These are phyloP conservation scores for Bombus terrestris DNA, from an alignment of 1,140 invertebrate genomes.

Conservation along the genomic window DNA sequence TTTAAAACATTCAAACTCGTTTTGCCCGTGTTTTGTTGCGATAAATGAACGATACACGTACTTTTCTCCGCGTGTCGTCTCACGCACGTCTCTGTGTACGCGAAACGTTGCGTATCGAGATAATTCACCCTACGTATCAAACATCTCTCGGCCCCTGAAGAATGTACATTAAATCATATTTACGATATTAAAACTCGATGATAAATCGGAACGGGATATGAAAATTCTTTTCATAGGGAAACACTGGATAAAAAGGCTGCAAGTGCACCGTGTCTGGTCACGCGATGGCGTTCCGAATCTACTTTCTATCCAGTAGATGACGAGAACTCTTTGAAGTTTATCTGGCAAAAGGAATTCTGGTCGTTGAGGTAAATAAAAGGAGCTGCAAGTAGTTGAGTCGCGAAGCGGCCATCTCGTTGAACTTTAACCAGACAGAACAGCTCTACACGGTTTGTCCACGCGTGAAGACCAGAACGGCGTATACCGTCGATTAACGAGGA, in stretches of 20 bases:
- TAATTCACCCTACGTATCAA: background rate
- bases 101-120: no score
- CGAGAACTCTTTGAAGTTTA: conserved; percentile 34
- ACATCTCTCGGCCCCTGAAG: background rate
- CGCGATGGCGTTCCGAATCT: conserved; percentile 3
- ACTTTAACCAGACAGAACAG: conserved; percentile 38
- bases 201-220: background rate
- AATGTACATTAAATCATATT: background rate
- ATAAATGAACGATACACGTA: no score
- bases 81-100: no score
- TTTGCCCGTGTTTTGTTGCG: no score
- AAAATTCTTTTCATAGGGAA: background rate
- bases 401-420: conserved; percentile 51
- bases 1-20: no score
- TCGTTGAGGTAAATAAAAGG: conserved; percentile 18
- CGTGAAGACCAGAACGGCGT: conserved; percentile 63
- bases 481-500: conserved; percentile 71
- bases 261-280: background rate
- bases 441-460: conserved; percentile 49
- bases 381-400: background rate
- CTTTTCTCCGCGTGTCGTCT: no score
- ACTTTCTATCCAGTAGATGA: background rate
- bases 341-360: background rate
- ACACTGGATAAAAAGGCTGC: background rate
- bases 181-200: background rate